These are phyloP conservation scores for Garrulus glandarius DNA, from an alignment of 2,797 vertebrate species.

Conservation along the genomic window DNA sequence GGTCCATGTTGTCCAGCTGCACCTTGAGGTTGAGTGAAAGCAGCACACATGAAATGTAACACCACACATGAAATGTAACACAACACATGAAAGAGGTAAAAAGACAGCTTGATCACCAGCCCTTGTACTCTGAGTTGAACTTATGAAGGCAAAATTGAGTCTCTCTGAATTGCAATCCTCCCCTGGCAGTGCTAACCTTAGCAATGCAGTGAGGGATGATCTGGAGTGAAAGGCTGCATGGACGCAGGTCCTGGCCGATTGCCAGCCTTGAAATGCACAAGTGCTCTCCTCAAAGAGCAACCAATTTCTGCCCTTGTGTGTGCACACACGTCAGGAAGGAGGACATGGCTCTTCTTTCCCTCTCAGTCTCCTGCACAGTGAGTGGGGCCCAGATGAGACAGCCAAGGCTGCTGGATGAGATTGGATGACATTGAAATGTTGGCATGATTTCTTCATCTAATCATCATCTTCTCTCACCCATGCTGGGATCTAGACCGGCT, in stretches of 20 bases:
- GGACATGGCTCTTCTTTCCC: background rate
- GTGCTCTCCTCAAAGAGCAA: background rate
- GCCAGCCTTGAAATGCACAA: background rate
- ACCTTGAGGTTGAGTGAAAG: constrained; percentile 19
- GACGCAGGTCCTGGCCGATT: background rate
- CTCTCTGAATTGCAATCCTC: rapidly evolving
- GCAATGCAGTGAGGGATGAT: background rate
- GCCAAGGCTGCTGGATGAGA: background rate
- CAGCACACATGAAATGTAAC: background rate
- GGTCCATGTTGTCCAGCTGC: background rate
- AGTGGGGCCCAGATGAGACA: background rate
- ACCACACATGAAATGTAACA: background rate
- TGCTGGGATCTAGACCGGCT: background rate
- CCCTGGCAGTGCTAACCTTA: background rate
- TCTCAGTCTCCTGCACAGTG: background rate
- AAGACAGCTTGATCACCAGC: background rate
- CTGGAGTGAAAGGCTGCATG: background rate
- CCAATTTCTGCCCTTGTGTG: background rate
- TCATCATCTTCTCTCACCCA: background rate
- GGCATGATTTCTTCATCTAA: background rate
- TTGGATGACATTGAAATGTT: rapidly evolving
- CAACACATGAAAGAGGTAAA: background rate
- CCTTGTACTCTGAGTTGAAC: background rate
- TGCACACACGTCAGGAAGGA: background rate
- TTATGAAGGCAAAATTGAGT: background rate